Conservation (phyloP, 1,140 invertebrate species). For the Protaetia brevitarsis region DNA sequence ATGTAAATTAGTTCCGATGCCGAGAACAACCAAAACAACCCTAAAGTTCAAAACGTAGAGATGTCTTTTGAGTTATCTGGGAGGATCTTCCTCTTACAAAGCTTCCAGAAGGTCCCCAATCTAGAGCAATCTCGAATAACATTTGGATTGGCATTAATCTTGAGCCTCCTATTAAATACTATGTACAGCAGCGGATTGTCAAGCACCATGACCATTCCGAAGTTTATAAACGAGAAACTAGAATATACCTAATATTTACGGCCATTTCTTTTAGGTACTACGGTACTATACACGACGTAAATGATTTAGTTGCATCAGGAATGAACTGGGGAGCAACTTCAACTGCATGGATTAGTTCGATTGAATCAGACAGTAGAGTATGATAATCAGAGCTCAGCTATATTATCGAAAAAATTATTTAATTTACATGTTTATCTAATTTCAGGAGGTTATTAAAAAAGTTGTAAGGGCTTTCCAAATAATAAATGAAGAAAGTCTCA, state of each 20-base stretch:
- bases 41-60: neutral
- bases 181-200: constrained; percentile 6
- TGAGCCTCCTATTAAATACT: neutral
- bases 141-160: neutral
- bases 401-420: neutral
- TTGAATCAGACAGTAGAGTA: neutral
- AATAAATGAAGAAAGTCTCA: neutral
- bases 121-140: neutral
- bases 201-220: constrained; percentile 17
- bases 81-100: constrained; percentile 1
- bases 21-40: neutral
- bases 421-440: neutral
- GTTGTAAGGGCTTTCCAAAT: neutral
- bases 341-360: neutral
- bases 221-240: neutral
- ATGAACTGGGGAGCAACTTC: constrained; percentile 17
- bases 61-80: neutral
- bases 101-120: neutral
- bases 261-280: neutral
- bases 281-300: neutral
- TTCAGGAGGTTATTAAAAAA: neutral
- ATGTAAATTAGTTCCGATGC: neutral
- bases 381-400: too few relatives aligned
- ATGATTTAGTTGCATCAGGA: neutral
- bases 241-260: neutral